Base-by-base conservation (phyloP, 2,113 vertebrate species). In the Aptenodytes patagonicus region DNA sequence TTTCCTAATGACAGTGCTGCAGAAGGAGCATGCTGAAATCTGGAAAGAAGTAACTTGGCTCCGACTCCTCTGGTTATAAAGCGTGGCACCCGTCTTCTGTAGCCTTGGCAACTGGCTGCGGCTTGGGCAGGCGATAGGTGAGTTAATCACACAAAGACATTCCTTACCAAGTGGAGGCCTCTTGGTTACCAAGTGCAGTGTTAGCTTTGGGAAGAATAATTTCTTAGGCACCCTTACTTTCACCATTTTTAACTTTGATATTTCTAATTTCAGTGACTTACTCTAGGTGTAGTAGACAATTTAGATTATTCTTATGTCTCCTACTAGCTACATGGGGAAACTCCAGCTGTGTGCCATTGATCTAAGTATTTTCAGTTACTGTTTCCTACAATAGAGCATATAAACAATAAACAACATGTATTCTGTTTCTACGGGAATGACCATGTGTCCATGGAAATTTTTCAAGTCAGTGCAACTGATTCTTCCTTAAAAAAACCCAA, bases 21-120 rank as follows among this genome's bases (percentile, higher is more conserved):
- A 7, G 55, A 34, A 44, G 42, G 40, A 61, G 28, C 9, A 2
- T 9, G 69, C 61, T 38, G 32, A 34, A 40, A 22, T 77, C 25
- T 25, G 84, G 25, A 10, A 51, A 32, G 82, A n/a, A 40, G 11
- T 32, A 8, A 17, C 36, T 68, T 61, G 58, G 58, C 52, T 49
- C 36, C 0, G 8, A 26, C 7, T 38, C 15, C 6, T 13, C 9
- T 32, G 46, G 10, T 46, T 60, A 5, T 14, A 24, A n/a, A 54
- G 65, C 3, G 0, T 65, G 52, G n/a, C 54, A 22, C 19, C 0
- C 1, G n/a, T 11, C 25, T 73, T 10, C 6, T 7, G 71, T 79
- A 79, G 66, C 71, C 61, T 47, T 40, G 55, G 54, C 52, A 62
- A 51, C 80, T 71, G 58, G 51, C 76, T 55, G 22, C 46, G 69